Evolutionary conservation across 2,113 vertebrate species (phyloP), one percentile per base, ranked within the genome.

Genomic region (Coreoperca whiteheadi): DNA sequence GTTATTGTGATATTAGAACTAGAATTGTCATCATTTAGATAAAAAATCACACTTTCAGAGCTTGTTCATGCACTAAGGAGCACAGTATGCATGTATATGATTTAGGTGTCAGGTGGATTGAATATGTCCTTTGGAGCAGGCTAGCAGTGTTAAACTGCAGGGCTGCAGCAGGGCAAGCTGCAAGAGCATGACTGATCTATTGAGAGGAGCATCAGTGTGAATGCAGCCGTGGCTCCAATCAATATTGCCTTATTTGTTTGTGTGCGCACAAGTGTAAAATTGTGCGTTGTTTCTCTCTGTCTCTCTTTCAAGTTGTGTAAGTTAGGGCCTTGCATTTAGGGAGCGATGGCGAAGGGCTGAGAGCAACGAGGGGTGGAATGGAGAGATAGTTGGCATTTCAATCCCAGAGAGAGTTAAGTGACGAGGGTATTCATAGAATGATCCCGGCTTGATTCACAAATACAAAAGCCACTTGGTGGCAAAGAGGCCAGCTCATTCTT

Each of bases 231-330:
- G 84, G 79, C 86, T 76, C 84, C 79, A 83, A 92, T 95, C 95
- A 90, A 93, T 94, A 94, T 71, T 1, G 41, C 70, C 88, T 92
- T 86, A 93, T 94, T 95, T 94, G 91, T 94, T 91, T 91, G 89
- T 93, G 93, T 89, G 92, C 92, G 87, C 70, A 23, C 77, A 53
- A 90, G 89, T 87, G 89, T 93, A 92, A 91, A 93, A 94, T 93
- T 91, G 88, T 86, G 81, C 82, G 85, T 88, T 90, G 88, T 87
- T 88, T 86, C 82, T 87, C 81, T 82, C 72, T 59, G 37, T 84
- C 71, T 87, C 80, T 69, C 61, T 84, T 87, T 89, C 74, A 48
- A 79, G 74, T 86, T 81, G 84, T 77, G 81, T 86, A 86, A 90
- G 87, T 92, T 92, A 91, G 85, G 71, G 84, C 67, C 84, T 65